Conservation (phyloP, 2,113 vertebrate species). For the Gallinago undulata region DNA sequence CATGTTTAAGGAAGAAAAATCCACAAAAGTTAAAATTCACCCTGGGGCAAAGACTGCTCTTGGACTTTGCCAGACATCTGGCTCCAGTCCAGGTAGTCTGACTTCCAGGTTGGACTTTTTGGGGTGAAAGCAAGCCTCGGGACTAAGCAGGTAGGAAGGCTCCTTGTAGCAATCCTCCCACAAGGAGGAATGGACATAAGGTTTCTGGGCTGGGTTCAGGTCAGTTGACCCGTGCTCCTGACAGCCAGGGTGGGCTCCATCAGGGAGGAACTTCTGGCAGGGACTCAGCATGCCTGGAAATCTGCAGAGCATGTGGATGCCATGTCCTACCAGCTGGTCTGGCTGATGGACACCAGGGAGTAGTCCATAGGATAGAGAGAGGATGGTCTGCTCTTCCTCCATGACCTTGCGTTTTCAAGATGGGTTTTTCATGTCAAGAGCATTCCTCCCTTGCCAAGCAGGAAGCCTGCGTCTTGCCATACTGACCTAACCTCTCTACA, state of each 20-base stretch:
- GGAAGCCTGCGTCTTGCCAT: neutral
- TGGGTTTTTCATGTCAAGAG: neutral
- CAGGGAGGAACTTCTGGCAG: neutral
- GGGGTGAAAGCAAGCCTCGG: neutral
- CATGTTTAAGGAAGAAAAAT: neutral
- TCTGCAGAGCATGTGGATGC: neutral
- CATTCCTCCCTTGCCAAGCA: neutral
- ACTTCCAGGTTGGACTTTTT: neutral
- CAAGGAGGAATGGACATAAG: fast-evolving
- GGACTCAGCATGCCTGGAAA: neutral
- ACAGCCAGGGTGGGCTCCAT: neutral
- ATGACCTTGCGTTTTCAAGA: neutral
- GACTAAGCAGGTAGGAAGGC: neutral
- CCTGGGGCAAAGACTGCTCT: neutral
- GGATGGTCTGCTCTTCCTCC: neutral
- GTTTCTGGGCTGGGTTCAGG: neutral
- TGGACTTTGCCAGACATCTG: neutral
- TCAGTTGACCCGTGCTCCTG: neutral
- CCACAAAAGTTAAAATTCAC: neutral
- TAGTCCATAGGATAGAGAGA: neutral
- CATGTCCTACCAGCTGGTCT: neutral
- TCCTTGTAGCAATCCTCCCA: neutral
- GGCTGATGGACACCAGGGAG: neutral
- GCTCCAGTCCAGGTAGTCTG: neutral
- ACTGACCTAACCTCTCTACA: neutral